Evolutionary conservation across 2,888 invertebrate genomes (phyloP).

Genomic region (Hermaeophaga mercurialis): DNA sequence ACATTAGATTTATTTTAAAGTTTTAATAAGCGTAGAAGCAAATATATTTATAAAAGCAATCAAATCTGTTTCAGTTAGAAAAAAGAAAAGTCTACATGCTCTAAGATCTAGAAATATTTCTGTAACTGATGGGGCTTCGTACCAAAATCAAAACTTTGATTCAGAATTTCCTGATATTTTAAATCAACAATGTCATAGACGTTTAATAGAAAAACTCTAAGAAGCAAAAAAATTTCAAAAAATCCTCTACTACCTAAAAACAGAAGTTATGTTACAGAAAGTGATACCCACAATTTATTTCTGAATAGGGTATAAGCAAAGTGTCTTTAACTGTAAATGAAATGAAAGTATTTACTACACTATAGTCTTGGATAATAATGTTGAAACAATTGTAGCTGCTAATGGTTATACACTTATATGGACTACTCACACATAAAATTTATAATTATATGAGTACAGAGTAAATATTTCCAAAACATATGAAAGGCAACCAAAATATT

Average conservation of each 20-base stretch:
- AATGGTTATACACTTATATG: too few species aligned
- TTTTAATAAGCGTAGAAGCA: too few species aligned
- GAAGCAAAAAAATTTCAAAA: slow-evolving; percentile 66
- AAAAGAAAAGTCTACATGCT: slow-evolving; percentile 98
- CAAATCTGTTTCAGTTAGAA: slow-evolving; percentile 74
- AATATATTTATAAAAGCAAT: too few species aligned
- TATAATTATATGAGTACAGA: too few species aligned
- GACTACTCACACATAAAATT: too few species aligned
- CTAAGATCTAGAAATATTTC: slow-evolving; percentile 88
- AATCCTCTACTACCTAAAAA: slow-evolving; percentile 82
- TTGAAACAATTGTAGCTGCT: slow-evolving; percentile 74
- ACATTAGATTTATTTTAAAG: too few species aligned
- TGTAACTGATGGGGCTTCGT: slow-evolving; percentile 97
- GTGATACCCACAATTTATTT: slow-evolving; percentile 91
- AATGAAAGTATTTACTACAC: slow-evolving; percentile 92
- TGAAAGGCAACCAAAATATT: too few species aligned
- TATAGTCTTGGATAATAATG: slow-evolving; percentile 86
- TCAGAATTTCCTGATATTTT: slow-evolving; percentile 96
- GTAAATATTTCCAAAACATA: too few species aligned
- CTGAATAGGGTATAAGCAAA: slow-evolving; percentile 90
- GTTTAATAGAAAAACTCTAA: slow-evolving; percentile 73
- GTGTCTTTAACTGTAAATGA: slow-evolving; percentile 71
- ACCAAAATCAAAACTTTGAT: slow-evolving; percentile 97
- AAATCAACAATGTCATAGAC: slow-evolving; percentile 89
- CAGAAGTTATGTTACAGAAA: slow-evolving; percentile 80